phyloP scores from a whole-genome alignment of 2,797 vertebrate species.

The Pangasius mekongensis region DNA sequence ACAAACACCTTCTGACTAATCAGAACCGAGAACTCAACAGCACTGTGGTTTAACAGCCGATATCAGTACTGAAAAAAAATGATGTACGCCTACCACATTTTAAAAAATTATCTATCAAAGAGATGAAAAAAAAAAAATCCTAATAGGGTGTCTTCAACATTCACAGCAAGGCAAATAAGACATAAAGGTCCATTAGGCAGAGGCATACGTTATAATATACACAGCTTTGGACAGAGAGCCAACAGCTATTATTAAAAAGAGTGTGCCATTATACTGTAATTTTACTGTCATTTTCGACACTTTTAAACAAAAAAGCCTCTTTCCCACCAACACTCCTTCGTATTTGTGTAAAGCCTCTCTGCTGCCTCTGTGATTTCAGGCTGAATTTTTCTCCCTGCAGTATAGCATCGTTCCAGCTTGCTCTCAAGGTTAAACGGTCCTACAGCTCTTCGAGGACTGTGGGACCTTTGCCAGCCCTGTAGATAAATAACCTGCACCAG shows the following conservation, averaged over 20 bases:
- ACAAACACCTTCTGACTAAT: background rate
- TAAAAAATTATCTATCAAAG: background rate
- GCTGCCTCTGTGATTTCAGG: constrained; percentile 37
- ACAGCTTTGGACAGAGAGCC: constrained; percentile 31
- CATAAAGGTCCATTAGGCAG: constrained; percentile 13
- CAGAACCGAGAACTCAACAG: background rate
- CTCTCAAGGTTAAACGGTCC: constrained; percentile 77
- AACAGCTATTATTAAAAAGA: constrained; percentile 41
- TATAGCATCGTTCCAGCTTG: constrained; percentile 60
- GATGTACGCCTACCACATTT: background rate
- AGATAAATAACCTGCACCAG: constrained; percentile 72
- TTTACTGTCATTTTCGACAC: constrained; percentile 26
- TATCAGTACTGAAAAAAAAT: background rate
- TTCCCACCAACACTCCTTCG: constrained; percentile 9
- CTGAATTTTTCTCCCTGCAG: constrained; percentile 45
- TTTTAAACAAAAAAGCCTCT: constrained; percentile 30
- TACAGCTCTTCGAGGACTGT: constrained; percentile 66
- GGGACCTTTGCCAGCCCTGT: constrained; percentile 66
- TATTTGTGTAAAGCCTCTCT: constrained; percentile 1
- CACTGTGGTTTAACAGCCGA: background rate
- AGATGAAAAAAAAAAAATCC: background rate
- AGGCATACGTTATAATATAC: constrained; percentile 23
- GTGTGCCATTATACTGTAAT: constrained; percentile 36
- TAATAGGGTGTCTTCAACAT: constrained; percentile 6
- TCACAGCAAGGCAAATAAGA: constrained; percentile 20